phyloP scores from a whole-genome alignment of 2,797 vertebrate species.

The Peromyscus nudipes region DNA sequence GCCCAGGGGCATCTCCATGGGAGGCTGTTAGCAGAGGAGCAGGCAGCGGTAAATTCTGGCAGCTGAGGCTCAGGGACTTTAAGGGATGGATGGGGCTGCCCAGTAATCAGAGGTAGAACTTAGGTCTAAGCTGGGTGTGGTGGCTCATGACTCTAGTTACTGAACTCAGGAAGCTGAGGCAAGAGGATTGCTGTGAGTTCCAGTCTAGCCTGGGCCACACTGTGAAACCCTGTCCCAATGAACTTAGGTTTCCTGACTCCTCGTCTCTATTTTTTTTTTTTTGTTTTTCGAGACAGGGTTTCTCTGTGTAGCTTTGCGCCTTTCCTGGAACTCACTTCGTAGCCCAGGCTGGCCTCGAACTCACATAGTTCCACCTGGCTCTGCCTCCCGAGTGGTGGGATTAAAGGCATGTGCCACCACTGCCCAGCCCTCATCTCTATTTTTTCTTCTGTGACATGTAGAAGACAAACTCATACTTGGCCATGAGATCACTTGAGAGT shows the following conservation, averaged over 20 bases:
- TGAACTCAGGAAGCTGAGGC: background rate
- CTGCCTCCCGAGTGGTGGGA: too few species aligned
- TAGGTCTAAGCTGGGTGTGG: background rate
- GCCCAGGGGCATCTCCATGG: background rate
- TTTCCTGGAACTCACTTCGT: too few species aligned
- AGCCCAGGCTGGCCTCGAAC: too few species aligned
- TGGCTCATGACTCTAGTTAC: background rate
- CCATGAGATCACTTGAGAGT: background rate
- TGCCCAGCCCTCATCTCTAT: too few species aligned
- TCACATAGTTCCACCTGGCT: too few species aligned
- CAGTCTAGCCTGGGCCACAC: background rate
- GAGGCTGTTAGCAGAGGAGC: background rate
- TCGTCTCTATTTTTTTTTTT: too few species aligned
- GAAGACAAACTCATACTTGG: background rate
- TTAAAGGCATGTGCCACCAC: too few species aligned
- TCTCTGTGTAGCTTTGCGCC: too few species aligned
- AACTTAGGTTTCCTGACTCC: background rate
- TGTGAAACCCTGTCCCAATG: background rate
- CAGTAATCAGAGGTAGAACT: background rate
- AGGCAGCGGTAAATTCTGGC: background rate
- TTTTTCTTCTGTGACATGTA: background rate
- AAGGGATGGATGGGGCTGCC: background rate
- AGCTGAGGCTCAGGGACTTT: background rate
- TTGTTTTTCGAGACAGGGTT: too few species aligned
- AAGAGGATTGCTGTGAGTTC: background rate